These are phyloP conservation scores for Hemiprocne comata DNA, from an alignment of 2,113 vertebrate species.

Conservation along the genomic window DNA sequence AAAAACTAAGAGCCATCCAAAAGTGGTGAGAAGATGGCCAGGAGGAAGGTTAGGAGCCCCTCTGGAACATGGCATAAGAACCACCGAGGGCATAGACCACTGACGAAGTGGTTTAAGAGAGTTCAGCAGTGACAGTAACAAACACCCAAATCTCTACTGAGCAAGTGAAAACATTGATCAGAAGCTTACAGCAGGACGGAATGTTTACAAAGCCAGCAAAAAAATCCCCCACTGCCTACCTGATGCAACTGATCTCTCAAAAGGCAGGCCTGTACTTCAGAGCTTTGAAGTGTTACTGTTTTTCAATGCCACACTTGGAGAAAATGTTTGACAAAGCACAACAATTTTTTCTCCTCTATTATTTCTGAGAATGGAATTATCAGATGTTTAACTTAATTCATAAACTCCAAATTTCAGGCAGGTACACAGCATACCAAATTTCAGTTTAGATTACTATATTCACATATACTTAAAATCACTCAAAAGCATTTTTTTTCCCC, in stretches of 20 bases:
- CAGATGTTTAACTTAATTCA: neutral
- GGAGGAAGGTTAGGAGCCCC: neutral
- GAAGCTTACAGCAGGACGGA: neutral
- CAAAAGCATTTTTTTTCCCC: neutral
- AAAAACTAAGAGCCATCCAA: neutral
- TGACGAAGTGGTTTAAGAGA: neutral
- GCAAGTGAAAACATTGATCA: neutral
- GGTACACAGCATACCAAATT: neutral
- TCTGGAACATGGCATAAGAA: neutral
- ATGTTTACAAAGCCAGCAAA: neutral
- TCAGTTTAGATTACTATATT: neutral
- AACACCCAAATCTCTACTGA: neutral
- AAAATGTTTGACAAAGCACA: neutral
- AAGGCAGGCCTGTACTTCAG: neutral
- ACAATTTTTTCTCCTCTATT: neutral
- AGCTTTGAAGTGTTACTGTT: neutral
- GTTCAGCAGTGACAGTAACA: neutral
- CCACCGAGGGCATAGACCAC: neutral
- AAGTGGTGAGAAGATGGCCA: neutral
- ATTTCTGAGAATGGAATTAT: neutral
- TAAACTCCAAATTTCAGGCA: neutral
- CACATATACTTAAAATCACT: neutral
- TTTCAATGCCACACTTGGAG: neutral
- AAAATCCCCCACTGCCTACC: neutral
- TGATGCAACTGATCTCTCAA: neutral